These are phyloP conservation scores for Galbula dea DNA, from an alignment of 2,113 vertebrate genomes.

Conservation along the genomic window DNA sequence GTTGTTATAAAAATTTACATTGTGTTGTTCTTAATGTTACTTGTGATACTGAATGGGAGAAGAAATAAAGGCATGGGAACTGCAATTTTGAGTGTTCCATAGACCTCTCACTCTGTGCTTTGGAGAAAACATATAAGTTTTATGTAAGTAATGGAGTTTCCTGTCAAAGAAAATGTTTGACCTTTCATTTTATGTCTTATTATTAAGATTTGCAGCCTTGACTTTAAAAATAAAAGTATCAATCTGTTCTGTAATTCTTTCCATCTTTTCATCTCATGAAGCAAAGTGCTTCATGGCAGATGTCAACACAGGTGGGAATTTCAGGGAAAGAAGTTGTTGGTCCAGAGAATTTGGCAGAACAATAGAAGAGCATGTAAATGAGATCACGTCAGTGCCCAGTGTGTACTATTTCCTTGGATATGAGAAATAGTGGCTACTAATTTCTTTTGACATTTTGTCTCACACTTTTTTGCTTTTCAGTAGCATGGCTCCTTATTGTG, in stretches of 20 bases:
- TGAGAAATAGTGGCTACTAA: not conserved
- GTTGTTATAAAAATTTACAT: not conserved
- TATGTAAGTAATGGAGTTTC: not conserved
- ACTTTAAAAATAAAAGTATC: not conserved
- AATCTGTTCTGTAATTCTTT: not conserved
- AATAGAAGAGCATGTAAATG: not conserved
- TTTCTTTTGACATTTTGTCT: not conserved
- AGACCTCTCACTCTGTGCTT: not conserved
- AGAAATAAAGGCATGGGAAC: not conserved
- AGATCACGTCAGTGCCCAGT: not conserved
- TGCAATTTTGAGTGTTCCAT: not conserved
- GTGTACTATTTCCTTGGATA: not conserved
- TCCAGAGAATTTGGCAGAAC: not conserved
- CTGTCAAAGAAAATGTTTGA: not conserved
- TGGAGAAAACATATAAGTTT: not conserved
- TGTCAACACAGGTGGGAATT: not conserved
- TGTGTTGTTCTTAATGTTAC: not conserved
- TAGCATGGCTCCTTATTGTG: not conserved
- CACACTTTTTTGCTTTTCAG: not conserved
- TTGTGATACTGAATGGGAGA: not conserved
- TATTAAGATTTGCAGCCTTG: not conserved
- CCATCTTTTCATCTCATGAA: not conserved
- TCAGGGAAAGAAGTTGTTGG: not conserved
- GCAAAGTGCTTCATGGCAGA: fast-evolving
- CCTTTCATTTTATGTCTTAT: not conserved